These are phyloP conservation scores for Cheilosia impressa DNA, from an alignment of 2,888 invertebrate genomes.

Conservation along the genomic window DNA sequence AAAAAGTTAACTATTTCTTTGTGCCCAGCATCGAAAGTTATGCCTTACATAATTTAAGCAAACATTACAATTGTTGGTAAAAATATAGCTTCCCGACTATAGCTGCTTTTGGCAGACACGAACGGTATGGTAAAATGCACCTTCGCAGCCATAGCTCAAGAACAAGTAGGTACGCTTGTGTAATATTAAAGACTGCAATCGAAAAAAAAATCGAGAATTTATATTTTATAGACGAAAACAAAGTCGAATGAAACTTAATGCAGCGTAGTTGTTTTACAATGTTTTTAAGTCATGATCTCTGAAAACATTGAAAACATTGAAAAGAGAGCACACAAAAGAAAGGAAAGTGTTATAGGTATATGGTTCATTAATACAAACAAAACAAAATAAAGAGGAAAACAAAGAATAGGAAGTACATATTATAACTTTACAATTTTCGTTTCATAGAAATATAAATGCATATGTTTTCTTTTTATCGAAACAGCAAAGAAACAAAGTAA, in stretches of 20 bases:
- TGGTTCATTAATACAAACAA: constrained; percentile 36
- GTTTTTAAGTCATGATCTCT: not conserved
- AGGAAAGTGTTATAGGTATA: constrained; percentile 25
- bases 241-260: constrained; percentile 10
- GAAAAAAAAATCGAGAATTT: constrained; percentile 13
- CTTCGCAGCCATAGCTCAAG: no score
- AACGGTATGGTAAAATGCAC: no score
- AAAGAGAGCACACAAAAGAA: constrained; percentile 44
- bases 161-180: no score
- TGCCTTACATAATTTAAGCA: no score
- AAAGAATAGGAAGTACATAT: not conserved
- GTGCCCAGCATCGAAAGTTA: no score
- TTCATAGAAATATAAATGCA: constrained; percentile 16
- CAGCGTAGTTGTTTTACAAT: constrained; percentile 28
- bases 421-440: constrained; percentile 64
- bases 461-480: not conserved
- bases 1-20: no score
- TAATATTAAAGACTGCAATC: not conserved
- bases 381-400: constrained; percentile 20
- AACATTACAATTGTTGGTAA: no score
- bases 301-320: constrained; percentile 42
- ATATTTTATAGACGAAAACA: not conserved
- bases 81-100: no score
- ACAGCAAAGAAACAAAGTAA: constrained; percentile 18
- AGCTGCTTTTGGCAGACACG: no score